phyloP scores from a whole-genome alignment of 2,888 invertebrate species.

The Busseola fusca region DNA sequence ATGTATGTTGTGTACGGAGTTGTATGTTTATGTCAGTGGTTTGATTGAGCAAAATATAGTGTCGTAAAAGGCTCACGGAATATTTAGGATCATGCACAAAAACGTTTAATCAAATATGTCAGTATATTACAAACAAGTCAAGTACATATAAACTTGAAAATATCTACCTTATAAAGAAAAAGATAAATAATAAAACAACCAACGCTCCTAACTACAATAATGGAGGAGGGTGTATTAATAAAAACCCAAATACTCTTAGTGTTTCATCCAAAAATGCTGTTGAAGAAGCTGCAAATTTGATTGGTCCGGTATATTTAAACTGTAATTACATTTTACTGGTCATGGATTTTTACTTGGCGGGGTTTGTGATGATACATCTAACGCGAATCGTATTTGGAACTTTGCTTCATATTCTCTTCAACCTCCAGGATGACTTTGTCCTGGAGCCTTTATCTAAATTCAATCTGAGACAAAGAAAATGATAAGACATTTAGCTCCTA shows the following conservation, averaged over 20 bases:
- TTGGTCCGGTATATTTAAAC: not conserved
- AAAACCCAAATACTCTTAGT: not conserved
- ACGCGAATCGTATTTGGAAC: not conserved
- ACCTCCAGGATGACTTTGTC: not conserved
- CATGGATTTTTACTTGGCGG: not conserved
- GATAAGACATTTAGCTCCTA: conserved; percentile 39
- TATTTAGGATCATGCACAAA: not conserved
- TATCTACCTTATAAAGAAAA: not conserved
- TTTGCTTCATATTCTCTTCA: not conserved
- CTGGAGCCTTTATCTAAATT: conserved; percentile 6
- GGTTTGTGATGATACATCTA: not conserved
- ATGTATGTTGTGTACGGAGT: not conserved
- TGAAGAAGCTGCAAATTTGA: conserved; percentile 10
- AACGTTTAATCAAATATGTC: not conserved
- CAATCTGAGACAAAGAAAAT: conserved; percentile 40
- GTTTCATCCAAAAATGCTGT: not conserved
- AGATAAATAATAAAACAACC: rapidly evolving
- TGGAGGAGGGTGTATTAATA: not conserved
- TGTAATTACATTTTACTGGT: not conserved
- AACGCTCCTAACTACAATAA: not conserved
- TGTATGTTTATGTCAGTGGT: not conserved
- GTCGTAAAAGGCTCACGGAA: not conserved
- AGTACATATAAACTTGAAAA: not conserved
- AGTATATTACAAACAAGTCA: not conserved
- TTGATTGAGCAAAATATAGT: not conserved